phyloP scores from a whole-genome alignment of 1,140 invertebrate genomes.

The Microplitis mediator region DNA sequence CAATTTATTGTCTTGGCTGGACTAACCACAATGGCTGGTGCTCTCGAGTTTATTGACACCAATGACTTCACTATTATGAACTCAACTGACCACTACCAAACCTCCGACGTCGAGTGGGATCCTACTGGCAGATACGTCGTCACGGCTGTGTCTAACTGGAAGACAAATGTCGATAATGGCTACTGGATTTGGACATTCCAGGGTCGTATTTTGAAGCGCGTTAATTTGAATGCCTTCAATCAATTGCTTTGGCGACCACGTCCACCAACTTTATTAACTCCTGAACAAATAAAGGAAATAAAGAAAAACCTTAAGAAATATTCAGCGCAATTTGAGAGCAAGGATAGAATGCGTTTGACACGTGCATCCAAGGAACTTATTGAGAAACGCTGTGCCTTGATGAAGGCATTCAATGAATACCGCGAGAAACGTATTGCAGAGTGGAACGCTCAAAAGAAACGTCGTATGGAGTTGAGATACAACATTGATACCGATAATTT shows the following conservation, averaged over 20 bases:
- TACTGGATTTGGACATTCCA: conserved; percentile 99
- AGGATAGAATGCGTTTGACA: conserved; percentile 90
- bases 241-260: conserved; percentile 96
- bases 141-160: conserved; percentile 93
- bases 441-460: conserved; percentile 77
- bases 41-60: conserved; percentile 94
- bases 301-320: conserved; percentile 99
- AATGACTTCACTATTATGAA: conserved; percentile 83
- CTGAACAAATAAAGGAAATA: conserved; percentile 88
- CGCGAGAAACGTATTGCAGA: conserved; percentile 76
- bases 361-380: conserved; percentile 97
- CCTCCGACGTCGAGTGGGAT: conserved; percentile 98
- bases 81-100: conserved; percentile 90
- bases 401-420: conserved; percentile 87
- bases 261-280: conserved; percentile 81
- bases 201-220: conserved; percentile 80
- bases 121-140: conserved; percentile 76
- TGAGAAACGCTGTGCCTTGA: conserved; percentile 88
- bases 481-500: conserved; percentile 91
- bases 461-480: conserved; percentile 82
- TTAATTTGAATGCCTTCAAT: conserved; percentile 90
- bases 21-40: conserved; percentile 81
- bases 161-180: conserved; percentile 94
- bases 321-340: conserved; percentile 93
- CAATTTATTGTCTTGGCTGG: conserved; percentile 95